Base-by-base conservation (phyloP, 30 jellyfish, hydroid and myxozoan species). In the Aurelia aurita region DNA sequence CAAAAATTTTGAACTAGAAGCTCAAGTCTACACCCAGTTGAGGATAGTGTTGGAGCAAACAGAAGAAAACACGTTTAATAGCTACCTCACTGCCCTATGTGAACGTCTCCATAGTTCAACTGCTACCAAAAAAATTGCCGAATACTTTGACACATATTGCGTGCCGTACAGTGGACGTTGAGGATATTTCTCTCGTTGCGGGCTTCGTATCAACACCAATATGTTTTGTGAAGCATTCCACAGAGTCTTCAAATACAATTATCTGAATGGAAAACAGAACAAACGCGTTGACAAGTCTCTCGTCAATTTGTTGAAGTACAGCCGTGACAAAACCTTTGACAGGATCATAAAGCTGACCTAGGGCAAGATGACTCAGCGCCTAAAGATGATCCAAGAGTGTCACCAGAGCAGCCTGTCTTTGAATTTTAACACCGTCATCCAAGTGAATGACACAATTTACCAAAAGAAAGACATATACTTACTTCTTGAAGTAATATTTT, bases 141-240 rank as follows among this genome's bases (percentile, higher is more conserved):
- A 82, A 23, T 82, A 82, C 29, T 82, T 82, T 28, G 92, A 82
- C 15, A 51, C 12, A 5, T 20, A 26, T 20, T 61, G 78, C 81
- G 60, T 77, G 25, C 77, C 77, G 0, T 43, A 77, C 20, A 22
- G n/a, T 2, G 31, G 61, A 4, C 28, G 88, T 2, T 58, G 92
- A 90, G 77, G 79, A 3, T 82, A 66, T 22, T 68, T 19, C 69
- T 54, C 27, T 70, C 78, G 93, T 19, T 53, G 71, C 22, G 87
- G 87, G n/a, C 58, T 68, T 26, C 89, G 93, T 3, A 83, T 69
- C 39, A 83, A 83, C 79, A 71, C 93, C 20, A 83, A 83, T 31
- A 83, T 83, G 93, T 83, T 69, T 21, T 69, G 87, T 55, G 93
- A 83, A 35, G 93, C 93, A 5, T 83, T 83, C 44, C 93, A 83